Evolutionary conservation across 2,113 vertebrate species (phyloP), one percentile per base, ranked within the genome.

Genomic region (Platysteira castanea): DNA sequence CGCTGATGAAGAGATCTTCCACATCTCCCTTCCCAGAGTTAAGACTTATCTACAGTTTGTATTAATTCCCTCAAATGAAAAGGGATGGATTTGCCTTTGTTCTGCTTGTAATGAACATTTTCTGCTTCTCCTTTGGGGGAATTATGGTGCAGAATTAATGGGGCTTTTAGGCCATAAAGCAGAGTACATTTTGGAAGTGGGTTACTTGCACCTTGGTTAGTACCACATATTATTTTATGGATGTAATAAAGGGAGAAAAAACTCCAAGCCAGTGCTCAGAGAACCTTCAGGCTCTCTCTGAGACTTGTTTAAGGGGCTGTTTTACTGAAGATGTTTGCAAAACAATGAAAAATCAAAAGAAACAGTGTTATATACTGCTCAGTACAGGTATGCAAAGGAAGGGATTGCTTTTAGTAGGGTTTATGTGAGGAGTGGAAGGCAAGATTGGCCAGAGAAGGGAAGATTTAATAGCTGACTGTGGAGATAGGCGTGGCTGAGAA

Each of bases 121-220:
- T 93, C 59, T 59, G 19, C 49, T 93, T 89, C 76, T 90, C 79
- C 86, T 93, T 77, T 2, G 0, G 83, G 63, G 63, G 59, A 92
- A 92, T 93, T 74, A 70, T 70, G 68, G 33, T 22, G 35, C 53
- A 70, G 94, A 94, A 88, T 93, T 95, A 93, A 95, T 77, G 88
- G 54, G 27, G 52, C 83, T 90, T n/a, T 80, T 77, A 90, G 76
- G 63, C 52, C 60, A 84, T 84, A 87, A 91, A 89, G 42, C 41
- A 76, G 54, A 93, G 59, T 24, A 74, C 42, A 78, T 83, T 86
- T 95, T 63, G 87, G 59, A 92, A 74, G 86, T 41, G 68, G 76
- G 79, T 61, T 77, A 30, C 86, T 78, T 89, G 73, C 49, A 93
- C 83, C 60, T 81, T 75, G 56, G 15, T 81, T 84, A 87, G 49